Evolutionary conservation across 2,888 invertebrate genomes (phyloP).

Genomic region (Arenicola marina): DNA sequence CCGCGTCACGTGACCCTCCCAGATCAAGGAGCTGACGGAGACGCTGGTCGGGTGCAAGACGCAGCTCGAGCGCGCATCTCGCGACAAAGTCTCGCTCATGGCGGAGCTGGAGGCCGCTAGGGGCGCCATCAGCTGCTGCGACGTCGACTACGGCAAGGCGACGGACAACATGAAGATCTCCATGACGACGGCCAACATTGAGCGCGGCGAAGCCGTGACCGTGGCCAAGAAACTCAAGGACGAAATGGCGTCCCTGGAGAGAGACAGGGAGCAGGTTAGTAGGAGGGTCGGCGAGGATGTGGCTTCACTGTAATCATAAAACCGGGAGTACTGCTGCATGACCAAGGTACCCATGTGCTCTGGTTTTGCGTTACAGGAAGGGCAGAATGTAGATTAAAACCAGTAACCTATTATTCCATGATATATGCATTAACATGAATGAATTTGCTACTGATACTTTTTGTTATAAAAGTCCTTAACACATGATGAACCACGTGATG

Average conservation of each 20-base stretch:
- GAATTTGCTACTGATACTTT: too few relatives aligned
- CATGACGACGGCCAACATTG: slow-evolving; percentile 49
- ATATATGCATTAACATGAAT: too few relatives aligned
- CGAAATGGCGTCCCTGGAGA: slow-evolving; percentile 43
- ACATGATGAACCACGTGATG: too few relatives aligned
- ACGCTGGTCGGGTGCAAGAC: slow-evolving; percentile 40
- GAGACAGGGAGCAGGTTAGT: slow-evolving; percentile 48
- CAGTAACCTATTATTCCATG: too few relatives aligned
- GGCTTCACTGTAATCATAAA: too few relatives aligned
- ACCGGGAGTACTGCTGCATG: too few relatives aligned
- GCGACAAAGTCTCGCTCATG: slow-evolving; percentile 48
- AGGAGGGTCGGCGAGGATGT: too few relatives aligned
- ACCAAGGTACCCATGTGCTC: too few relatives aligned
- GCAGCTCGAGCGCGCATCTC: slow-evolving; percentile 47
- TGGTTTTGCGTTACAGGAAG: too few relatives aligned
- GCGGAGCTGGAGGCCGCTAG: slow-evolving; percentile 48
- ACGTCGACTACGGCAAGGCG: slow-evolving; percentile 51
- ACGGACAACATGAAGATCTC: slow-evolving; percentile 51
- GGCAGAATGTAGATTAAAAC: too few relatives aligned
- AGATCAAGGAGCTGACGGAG: slow-evolving; percentile 48
- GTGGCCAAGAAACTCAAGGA: slow-evolving; percentile 44
- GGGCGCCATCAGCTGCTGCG: slow-evolving; percentile 45
- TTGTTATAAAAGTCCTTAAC: too few relatives aligned
- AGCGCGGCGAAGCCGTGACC: slow-evolving; percentile 50
- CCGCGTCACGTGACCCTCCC: too few relatives aligned